Conservation (phyloP, 2,113 vertebrate genomes). For the Gallinago paraguaiae region DNA sequence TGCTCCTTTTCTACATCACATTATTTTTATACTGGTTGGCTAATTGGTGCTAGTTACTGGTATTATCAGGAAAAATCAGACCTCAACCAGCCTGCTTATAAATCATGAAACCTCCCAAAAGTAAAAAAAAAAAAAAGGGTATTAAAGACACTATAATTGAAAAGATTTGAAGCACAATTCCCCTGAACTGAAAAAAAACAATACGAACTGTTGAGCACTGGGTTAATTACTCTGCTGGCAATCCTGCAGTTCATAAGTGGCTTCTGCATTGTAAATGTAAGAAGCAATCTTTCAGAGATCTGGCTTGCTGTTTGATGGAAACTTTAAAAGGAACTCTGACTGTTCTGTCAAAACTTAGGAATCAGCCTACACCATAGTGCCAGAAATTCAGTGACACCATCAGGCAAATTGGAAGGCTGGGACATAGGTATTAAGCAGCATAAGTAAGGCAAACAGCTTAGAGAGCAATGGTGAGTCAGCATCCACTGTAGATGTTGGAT, state of each 20-base stretch:
- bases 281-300: neutral
- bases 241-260: neutral
- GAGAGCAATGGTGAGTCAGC: neutral
- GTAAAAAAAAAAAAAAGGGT: neutral
- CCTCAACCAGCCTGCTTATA: neutral
- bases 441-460: neutral
- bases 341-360: neutral
- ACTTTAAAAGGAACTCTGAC: neutral
- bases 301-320: neutral
- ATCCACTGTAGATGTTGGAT: neutral
- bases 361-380: neutral
- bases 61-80: neutral
- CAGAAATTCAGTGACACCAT: neutral
- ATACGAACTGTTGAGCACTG: neutral
- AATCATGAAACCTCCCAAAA: neutral
- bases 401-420: neutral
- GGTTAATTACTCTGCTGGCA: conserved; percentile 10
- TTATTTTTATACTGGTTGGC: neutral
- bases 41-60: neutral
- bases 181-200: neutral
- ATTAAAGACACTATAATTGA: neutral
- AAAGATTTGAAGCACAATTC: neutral
- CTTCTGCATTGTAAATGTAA: neutral
- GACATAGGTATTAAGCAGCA: neutral
- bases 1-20: neutral